These are phyloP conservation scores for Nemoura dubitans DNA, from an alignment of 2,888 invertebrate genomes.

Conservation along the genomic window DNA sequence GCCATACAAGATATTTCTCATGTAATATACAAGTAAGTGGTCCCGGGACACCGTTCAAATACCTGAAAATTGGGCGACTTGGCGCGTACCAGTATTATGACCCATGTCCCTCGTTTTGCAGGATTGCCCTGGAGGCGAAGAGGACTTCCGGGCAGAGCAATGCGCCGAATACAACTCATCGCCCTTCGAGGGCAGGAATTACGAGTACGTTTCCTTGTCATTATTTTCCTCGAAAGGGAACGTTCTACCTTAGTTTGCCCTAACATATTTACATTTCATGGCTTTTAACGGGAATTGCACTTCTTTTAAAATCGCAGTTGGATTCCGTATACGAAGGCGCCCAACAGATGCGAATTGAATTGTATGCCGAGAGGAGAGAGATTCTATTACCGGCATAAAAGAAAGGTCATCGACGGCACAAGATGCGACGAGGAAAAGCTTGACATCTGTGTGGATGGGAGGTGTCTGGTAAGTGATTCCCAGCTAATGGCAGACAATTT, in stretches of 20 bases:
- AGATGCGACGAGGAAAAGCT: conserved; percentile 81
- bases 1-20: conserved; percentile 84
- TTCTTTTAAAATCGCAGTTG: conserved; percentile 66
- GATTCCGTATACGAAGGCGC: conserved; percentile 88
- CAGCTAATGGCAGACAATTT: not conserved
- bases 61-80: no score
- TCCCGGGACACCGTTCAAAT: no score
- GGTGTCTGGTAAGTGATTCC: conserved; percentile 79
- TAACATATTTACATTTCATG: no score
- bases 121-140: conserved; percentile 81
- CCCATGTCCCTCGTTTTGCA: conserved; percentile 57
- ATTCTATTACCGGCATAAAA: conserved; percentile 88
- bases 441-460: conserved; percentile 94
- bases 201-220: conserved; percentile 68
- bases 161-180: conserved; percentile 85
- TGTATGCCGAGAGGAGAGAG: conserved; percentile 93
- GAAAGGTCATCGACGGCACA: conserved; percentile 85
- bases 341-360: conserved; percentile 92
- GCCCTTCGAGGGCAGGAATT: conserved; percentile 82
- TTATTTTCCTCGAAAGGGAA: no score
- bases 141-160: conserved; percentile 89
- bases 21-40: conserved; percentile 82
- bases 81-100: no score
- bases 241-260: no score
- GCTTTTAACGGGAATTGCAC: not conserved